Evolutionary conservation across 2,888 invertebrate species (phyloP).

Genomic region (Eristalis intricaria): DNA sequence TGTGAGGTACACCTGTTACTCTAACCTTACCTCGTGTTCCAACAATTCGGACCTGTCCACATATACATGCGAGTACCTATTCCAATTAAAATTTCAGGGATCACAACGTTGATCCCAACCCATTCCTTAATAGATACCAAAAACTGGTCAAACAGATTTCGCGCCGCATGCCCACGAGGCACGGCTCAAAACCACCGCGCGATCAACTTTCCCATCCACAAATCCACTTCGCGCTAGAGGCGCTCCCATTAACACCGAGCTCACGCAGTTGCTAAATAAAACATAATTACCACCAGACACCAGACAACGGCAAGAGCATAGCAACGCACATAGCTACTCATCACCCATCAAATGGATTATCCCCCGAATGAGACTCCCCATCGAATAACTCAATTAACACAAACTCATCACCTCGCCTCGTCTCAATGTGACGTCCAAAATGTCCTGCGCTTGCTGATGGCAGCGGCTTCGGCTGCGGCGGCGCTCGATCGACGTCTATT

Average conservation of each 20-base stretch:
- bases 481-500: conserved; percentile 62
- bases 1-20: too few relatives aligned
- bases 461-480: not conserved
- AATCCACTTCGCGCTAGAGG: not conserved
- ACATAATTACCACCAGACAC: not conserved
- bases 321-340: not conserved
- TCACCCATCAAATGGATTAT: not conserved
- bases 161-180: not conserved
- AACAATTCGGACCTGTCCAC: too few relatives aligned
- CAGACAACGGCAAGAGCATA: not conserved
- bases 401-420: conserved; percentile 20
- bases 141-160: not conserved
- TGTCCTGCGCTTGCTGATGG: conserved; percentile 42
- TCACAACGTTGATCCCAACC: too few relatives aligned
- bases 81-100: too few relatives aligned
- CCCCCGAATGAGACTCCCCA: not conserved
- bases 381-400: conserved; percentile 5
- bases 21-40: too few relatives aligned
- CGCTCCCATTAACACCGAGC: not conserved
- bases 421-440: conserved; percentile 58
- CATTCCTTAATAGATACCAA: not conserved
- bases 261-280: not conserved
- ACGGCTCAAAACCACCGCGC: not conserved
- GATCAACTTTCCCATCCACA: not conserved
- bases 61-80: too few relatives aligned